Conservation (phyloP, 2,888 invertebrate species). For the Ectemnius cavifrons region DNA sequence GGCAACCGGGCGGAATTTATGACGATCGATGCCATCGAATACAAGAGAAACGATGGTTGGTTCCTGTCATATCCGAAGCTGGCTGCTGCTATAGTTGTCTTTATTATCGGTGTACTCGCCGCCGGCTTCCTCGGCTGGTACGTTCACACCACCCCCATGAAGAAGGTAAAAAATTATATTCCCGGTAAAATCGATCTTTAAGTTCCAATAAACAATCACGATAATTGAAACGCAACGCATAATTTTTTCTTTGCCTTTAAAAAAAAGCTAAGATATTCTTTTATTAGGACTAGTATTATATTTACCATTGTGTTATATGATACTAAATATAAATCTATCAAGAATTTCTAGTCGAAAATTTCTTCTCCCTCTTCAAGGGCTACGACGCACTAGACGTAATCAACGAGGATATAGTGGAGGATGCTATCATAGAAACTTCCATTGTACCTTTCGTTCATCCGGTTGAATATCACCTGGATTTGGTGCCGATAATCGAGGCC, state of each 20-base stretch:
- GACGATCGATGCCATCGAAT: slow-evolving; percentile 79
- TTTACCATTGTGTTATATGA: too few species aligned
- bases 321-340: too few species aligned
- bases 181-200: too few species aligned
- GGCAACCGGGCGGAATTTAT: slow-evolving; percentile 82
- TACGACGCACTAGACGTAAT: slow-evolving; percentile 59
- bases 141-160: slow-evolving; percentile 59
- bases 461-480: slow-evolving; percentile 61
- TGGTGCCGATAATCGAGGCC: slow-evolving; percentile 58
- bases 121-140: slow-evolving; percentile 70
- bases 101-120: slow-evolving; percentile 64
- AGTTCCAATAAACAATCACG: neutral
- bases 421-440: slow-evolving; percentile 22
- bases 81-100: slow-evolving; percentile 60
- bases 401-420: slow-evolving; percentile 56
- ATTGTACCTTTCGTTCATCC: slow-evolving; percentile 64
- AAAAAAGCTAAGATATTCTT: neutral
- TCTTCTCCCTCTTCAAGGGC: slow-evolving; percentile 40
- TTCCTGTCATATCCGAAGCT: slow-evolving; percentile 82
- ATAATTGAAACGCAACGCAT: too few species aligned
- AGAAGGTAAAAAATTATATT: slow-evolving; percentile 28
- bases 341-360: neutral
- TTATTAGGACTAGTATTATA: too few species aligned
- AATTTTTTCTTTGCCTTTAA: too few species aligned
- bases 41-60: slow-evolving; percentile 82